These are phyloP conservation scores for Mastomys coucha DNA, from an alignment of 2,113 vertebrate genomes.

Conservation along the genomic window DNA sequence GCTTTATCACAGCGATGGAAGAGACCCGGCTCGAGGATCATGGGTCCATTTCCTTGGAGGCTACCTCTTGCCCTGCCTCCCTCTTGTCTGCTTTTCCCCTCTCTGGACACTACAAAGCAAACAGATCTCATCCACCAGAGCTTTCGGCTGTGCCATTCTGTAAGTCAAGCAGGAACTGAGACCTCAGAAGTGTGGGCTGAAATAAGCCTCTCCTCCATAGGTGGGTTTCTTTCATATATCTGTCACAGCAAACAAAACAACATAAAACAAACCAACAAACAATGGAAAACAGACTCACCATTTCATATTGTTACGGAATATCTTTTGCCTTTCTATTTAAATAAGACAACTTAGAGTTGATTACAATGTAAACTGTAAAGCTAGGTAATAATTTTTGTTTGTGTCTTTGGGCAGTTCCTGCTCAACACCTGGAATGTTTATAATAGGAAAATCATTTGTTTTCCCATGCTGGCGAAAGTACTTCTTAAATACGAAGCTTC, in stretches of 20 bases:
- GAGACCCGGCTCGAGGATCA: background rate
- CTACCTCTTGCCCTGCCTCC: background rate
- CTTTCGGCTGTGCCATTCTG: background rate
- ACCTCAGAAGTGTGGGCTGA: background rate
- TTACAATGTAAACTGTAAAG: background rate
- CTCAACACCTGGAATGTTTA: background rate
- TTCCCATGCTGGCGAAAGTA: background rate
- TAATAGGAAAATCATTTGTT: conserved; percentile 9
- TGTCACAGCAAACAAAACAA: background rate
- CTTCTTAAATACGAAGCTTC: conserved; percentile 14
- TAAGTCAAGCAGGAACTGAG: background rate
- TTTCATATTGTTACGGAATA: background rate
- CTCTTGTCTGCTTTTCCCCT: background rate
- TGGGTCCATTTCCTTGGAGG: too few species aligned
- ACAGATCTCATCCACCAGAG: background rate
- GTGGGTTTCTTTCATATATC: background rate
- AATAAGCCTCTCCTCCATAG: background rate
- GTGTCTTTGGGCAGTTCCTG: background rate
- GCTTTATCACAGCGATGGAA: background rate
- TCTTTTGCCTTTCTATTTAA: conserved; percentile 27
- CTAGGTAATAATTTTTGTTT: background rate
- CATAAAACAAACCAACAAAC: background rate
- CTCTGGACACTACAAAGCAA: background rate
- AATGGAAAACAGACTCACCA: background rate
- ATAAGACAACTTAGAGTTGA: background rate